Conservation (phyloP, 2,113 vertebrate species). For the Gnathonemus echidnorhynchus region DNA sequence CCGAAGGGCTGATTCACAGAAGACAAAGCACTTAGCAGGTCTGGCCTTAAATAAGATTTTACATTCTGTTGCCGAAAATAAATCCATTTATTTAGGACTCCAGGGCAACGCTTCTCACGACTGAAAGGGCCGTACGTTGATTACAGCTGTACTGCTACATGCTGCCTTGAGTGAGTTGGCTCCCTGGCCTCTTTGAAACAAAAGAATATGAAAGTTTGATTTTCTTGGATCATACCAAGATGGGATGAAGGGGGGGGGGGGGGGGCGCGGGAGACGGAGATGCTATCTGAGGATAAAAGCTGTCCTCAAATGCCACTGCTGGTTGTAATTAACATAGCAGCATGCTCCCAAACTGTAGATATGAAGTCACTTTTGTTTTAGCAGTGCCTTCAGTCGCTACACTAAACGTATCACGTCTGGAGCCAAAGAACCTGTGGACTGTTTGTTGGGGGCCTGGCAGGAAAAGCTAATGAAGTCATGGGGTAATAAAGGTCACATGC, state of each 20-base stretch:
- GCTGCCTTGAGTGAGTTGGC: constrained; percentile 35
- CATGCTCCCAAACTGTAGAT: background rate
- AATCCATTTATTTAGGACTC: constrained; percentile 57
- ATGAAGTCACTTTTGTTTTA: background rate
- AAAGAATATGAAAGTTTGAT: constrained; percentile 39
- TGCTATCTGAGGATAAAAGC: constrained; percentile 30
- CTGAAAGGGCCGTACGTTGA: constrained; percentile 51
- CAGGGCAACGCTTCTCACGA: constrained; percentile 50
- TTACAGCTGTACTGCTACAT: constrained; percentile 46
- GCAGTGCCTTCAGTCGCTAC: background rate
- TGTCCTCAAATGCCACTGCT: constrained; percentile 36
- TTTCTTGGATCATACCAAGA: constrained; percentile 32
- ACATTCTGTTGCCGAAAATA: constrained; percentile 59
- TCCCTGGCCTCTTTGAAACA: constrained; percentile 39
- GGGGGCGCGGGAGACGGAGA: no score
- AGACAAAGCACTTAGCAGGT: constrained; percentile 62
- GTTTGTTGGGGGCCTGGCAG: background rate
- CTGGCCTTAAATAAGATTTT: constrained; percentile 57
- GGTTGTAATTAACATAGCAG: constrained; percentile 36
- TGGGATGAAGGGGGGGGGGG: background rate
- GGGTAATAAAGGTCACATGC: constrained; percentile 43
- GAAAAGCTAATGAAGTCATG: constrained; percentile 42
- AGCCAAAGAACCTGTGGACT: background rate
- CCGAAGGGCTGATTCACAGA: constrained; percentile 47
- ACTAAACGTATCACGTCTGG: background rate